These are phyloP conservation scores for Rhimphoctona megacephalus DNA, from an alignment of 2,888 invertebrate genomes.

Conservation along the genomic window DNA sequence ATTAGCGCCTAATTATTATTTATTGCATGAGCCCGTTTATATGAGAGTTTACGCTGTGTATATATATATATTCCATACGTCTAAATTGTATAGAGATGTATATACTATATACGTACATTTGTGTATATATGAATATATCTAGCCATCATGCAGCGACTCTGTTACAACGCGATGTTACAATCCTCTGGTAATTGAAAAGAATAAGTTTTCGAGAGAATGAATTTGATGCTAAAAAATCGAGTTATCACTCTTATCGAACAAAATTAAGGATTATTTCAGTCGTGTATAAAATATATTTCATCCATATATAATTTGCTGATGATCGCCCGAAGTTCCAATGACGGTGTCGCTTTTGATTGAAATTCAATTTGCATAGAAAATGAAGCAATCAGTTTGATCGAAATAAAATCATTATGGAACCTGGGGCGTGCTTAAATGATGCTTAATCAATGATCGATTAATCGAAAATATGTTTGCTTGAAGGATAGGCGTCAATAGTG, in stretches of 20 bases:
- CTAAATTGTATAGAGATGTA: slow-evolving; percentile 2
- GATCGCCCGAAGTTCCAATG: not conserved
- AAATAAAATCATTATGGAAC: not conserved
- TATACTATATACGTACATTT: not conserved
- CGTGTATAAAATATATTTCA: not conserved
- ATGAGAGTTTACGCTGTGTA: slow-evolving; percentile 16
- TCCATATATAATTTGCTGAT: not conserved
- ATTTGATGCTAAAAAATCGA: not conserved
- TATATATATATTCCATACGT: slow-evolving; percentile 7
- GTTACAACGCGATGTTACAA: slow-evolving; percentile 21
- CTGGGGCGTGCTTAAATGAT: not conserved
- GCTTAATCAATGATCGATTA: not conserved
- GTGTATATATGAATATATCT: slow-evolving; percentile 15
- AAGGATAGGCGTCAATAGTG: not conserved
- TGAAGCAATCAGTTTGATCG: slow-evolving; percentile 2
- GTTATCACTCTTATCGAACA: not conserved
- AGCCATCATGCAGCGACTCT: slow-evolving; percentile 21
- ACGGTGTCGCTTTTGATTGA: not conserved
- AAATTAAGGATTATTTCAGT: not conserved
- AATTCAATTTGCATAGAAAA: slow-evolving; percentile 15
- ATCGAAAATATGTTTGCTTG: not conserved
- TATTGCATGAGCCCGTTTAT: slow-evolving; percentile 75
- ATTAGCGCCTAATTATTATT: slow-evolving; percentile 84
- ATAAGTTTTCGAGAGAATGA: not conserved
- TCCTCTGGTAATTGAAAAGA: slow-evolving; percentile 12